These are phyloP conservation scores for Tenebrosternarchus preto DNA, from an alignment of 2,113 vertebrate species.

Conservation along the genomic window DNA sequence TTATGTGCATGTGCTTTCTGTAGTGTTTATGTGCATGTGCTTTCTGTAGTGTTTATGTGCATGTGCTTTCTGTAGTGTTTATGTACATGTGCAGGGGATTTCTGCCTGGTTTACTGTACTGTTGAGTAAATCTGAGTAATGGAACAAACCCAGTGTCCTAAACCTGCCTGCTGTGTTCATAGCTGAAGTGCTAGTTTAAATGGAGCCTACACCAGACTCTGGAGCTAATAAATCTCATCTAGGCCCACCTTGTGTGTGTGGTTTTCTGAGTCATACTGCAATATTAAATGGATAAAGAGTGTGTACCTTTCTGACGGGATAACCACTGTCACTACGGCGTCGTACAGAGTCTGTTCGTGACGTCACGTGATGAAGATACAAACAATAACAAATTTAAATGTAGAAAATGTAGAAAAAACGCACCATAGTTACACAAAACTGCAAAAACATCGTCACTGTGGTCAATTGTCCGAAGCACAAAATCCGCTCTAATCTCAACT, in stretches of 20 bases:
- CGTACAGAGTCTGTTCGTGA: constrained; percentile 84
- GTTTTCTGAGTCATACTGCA: constrained; percentile 65
- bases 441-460: constrained; percentile 33
- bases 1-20: no score
- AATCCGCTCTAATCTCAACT: constrained; percentile 1
- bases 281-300: constrained; percentile 71
- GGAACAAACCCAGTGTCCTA: no score
- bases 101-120: background rate
- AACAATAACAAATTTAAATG: constrained; percentile 72
- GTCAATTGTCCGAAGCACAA: background rate
- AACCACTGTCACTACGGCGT: constrained; percentile 85
- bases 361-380: constrained; percentile 79
- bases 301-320: constrained; percentile 84
- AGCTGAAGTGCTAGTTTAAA: background rate
- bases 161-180: no score
- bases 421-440: constrained; percentile 36
- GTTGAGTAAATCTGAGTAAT: no score
- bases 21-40: no score
- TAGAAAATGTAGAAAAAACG: constrained; percentile 53
- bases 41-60: no score
- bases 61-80: background rate
- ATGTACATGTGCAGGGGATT: no score
- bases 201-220: constrained; percentile 4
- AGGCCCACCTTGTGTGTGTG: constrained; percentile 16
- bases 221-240: constrained; percentile 19